A percentile compares a stretch with the other conserved stretches of the same genome.
Conservation (phyloP, 2,797 vertebrate genomes). For the Phyllotis vaccarum region DNA sequence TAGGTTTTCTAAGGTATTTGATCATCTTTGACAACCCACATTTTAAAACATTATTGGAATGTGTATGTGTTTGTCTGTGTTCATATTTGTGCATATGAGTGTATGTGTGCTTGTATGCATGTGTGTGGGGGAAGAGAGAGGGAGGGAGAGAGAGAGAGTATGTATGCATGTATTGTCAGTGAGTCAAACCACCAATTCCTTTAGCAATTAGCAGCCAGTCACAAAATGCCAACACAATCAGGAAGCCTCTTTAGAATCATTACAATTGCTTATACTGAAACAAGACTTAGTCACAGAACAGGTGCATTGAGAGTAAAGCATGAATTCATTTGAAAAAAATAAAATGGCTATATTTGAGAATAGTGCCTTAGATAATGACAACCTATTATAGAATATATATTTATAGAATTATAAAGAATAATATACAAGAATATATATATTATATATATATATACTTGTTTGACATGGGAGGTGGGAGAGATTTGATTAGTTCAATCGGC, state of each 20-base stretch:
- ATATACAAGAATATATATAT: no score
- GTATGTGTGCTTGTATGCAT: neutral
- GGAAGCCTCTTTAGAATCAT: constrained; percentile 70
- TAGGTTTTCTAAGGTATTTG: neutral
- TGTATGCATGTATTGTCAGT: neutral
- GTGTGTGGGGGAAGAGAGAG: no score
- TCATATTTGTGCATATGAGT: neutral
- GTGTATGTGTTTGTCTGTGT: neutral
- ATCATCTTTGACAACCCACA: neutral
- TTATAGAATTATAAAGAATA: no score
- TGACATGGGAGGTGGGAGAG: constrained; percentile 38
- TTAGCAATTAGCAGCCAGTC: constrained; percentile 60
- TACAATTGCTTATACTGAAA: constrained; percentile 69
- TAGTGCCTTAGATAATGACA: constrained; percentile 73
- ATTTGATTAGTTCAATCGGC: constrained; percentile 44
- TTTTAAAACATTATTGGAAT: neutral
- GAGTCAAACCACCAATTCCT: neutral
- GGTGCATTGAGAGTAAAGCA: constrained; percentile 79
- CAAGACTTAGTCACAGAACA: constrained; percentile 71
- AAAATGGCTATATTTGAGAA: constrained; percentile 76
- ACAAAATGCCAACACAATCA: constrained; percentile 68
- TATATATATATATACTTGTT: constrained; percentile 62
- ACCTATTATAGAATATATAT: constrained; percentile 67
- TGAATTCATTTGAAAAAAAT: constrained; percentile 76
- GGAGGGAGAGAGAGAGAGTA: neutral